A percentile compares a stretch with the other conserved stretches of the same genome.
phyloP scores from a whole-genome alignment of 2,797 vertebrate species.

The Muscicapa striata region DNA sequence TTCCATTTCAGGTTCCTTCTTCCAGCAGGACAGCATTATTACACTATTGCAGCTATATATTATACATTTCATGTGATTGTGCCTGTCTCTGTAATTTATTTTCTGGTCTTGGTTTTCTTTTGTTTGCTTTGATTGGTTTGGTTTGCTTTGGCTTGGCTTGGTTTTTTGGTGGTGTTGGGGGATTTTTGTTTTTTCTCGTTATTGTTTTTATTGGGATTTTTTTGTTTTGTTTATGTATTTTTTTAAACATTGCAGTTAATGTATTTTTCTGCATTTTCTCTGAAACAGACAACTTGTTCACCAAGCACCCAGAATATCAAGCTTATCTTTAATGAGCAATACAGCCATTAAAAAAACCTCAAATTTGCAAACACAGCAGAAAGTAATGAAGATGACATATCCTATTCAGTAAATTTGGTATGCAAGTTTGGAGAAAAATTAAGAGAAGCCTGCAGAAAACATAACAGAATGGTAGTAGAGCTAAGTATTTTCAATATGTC shows the following conservation, averaged over 20 bases:
- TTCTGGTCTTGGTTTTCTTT: not conserved
- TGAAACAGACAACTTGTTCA: not conserved
- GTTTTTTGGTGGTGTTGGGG: rapidly evolving
- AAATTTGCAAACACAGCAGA: not conserved
- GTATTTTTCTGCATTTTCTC: not conserved
- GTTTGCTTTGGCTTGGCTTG: too few species aligned
- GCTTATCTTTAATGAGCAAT: not conserved
- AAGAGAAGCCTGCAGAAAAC: not conserved
- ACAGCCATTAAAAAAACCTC: rapidly evolving
- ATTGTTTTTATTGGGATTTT: not conserved
- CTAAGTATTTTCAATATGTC: not conserved
- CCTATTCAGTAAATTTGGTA: not conserved
- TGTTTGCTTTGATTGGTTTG: not conserved
- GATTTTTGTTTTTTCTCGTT: not conserved
- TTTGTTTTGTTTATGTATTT: not conserved
- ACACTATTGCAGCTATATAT: not conserved
- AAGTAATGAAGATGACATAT: not conserved
- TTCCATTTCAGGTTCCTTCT: not conserved
- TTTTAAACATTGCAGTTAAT: not conserved
- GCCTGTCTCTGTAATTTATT: not conserved
- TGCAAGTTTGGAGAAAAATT: not conserved
- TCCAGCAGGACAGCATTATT: not conserved
- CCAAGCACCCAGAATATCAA: rapidly evolving
- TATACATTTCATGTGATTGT: not conserved
- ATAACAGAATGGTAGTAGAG: not conserved